phyloP scores from a whole-genome alignment of 2,888 invertebrate genomes.

The Gryllus longicercus region DNA sequence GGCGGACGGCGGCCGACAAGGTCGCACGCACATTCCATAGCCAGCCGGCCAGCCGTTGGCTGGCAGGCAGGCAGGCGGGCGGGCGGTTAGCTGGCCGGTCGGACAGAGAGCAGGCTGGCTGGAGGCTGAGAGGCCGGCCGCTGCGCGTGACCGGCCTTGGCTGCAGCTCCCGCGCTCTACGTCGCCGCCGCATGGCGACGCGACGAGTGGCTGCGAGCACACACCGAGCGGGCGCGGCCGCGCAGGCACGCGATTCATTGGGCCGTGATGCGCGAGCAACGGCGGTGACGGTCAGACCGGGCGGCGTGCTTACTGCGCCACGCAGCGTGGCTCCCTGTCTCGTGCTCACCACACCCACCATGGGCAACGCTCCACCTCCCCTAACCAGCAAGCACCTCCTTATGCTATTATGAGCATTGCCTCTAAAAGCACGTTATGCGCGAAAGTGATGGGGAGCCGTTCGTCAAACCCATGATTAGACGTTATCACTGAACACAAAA shows the following conservation, averaged over 20 bases:
- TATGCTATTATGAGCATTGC: no score
- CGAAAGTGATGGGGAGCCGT: no score
- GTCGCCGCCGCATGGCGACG: not conserved
- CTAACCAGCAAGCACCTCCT: no score
- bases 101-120: not conserved
- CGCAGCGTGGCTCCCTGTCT: no score
- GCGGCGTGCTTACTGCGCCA: no score
- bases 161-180: not conserved
- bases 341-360: no score
- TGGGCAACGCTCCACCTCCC: no score
- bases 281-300: no score
- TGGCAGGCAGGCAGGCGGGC: not conserved
- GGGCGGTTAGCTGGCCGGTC: not conserved
- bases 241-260: not conserved
- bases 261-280: not conserved
- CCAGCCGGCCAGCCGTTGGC: not conserved
- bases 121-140: not conserved
- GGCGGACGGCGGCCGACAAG: not conserved
- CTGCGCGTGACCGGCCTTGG: constrained; percentile 17
- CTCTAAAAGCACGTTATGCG: no score
- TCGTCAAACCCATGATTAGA: no score
- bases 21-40: constrained; percentile 17
- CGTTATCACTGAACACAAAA: no score
- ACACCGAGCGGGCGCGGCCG: not conserved
- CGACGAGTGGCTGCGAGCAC: not conserved